phyloP scores from a whole-genome alignment of 92 coral and sea anemone genomes.

The Epizoanthus scotinus region DNA sequence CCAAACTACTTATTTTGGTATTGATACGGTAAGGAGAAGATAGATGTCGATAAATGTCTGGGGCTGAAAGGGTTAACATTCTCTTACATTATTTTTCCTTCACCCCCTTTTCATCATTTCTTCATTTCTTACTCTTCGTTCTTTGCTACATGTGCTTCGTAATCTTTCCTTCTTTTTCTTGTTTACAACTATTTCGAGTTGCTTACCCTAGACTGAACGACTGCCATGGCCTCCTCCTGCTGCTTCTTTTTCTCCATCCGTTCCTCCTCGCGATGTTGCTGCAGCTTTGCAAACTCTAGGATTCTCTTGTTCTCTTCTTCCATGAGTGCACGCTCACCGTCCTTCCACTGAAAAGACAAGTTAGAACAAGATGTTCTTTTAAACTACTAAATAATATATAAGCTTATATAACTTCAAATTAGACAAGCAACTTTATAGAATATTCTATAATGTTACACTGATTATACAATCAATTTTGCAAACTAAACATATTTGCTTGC shows the following conservation, averaged over 20 bases:
- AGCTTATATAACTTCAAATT: too few relatives aligned
- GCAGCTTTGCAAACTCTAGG: conserved; percentile 89
- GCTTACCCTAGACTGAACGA: conserved; percentile 84
- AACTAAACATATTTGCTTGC: too few relatives aligned
- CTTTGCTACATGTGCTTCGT: conserved; percentile 30
- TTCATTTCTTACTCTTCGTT: conserved; percentile 1
- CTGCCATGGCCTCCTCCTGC: conserved; percentile 92
- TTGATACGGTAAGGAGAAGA: too few relatives aligned
- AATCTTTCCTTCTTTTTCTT: conserved; percentile 3
- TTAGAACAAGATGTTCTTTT: not conserved
- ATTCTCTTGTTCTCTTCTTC: conserved; percentile 94
- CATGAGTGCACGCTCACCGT: conserved; percentile 80
- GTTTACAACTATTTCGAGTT: not conserved
- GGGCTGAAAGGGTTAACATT: too few relatives aligned
- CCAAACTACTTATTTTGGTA: too few relatives aligned
- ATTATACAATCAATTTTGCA: too few relatives aligned
- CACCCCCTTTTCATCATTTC: not conserved
- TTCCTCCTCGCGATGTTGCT: conserved; percentile 91
- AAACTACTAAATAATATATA: too few relatives aligned
- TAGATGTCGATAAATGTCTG: too few relatives aligned
- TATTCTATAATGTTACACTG: too few relatives aligned
- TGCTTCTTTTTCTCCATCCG: conserved; percentile 95
- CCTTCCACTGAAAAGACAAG: conserved; percentile 79
- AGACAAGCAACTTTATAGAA: too few relatives aligned
- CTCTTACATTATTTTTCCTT: too few relatives aligned